These are phyloP conservation scores for Crypturellus undulatus DNA, from an alignment of 2,113 vertebrate genomes.

Conservation along the genomic window DNA sequence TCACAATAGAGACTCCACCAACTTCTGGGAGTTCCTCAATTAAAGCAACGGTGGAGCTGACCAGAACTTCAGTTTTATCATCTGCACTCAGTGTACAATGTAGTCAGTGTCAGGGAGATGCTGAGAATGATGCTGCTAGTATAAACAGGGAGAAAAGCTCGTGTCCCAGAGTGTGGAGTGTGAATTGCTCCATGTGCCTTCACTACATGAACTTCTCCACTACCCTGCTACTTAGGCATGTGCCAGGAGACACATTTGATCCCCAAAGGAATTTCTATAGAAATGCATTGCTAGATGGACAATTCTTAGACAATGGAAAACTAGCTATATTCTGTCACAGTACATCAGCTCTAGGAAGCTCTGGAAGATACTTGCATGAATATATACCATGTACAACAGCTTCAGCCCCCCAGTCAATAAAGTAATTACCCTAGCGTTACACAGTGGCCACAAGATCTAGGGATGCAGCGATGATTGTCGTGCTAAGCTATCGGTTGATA, in stretches of 20 bases:
- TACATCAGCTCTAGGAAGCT: not conserved
- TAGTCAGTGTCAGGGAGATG: not conserved
- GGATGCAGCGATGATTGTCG: not conserved
- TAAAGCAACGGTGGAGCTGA: not conserved
- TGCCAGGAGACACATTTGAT: not conserved
- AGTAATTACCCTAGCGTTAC: not conserved
- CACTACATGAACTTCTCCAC: not conserved
- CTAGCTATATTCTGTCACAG: not conserved
- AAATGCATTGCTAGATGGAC: not conserved
- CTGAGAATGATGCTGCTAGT: not conserved
- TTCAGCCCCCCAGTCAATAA: not conserved
- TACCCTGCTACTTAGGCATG: no score
- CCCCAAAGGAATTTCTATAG: not conserved
- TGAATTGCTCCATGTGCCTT: fast-evolving
- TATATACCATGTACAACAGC: not conserved
- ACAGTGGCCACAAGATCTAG: not conserved
- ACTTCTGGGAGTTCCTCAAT: not conserved
- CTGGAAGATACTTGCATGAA: fast-evolving
- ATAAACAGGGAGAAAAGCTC: not conserved
- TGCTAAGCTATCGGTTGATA: not conserved
- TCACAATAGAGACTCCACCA: not conserved
- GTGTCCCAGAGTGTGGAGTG: fast-evolving
- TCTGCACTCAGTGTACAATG: fast-evolving
- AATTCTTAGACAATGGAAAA: not conserved
- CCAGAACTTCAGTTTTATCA: not conserved